Evolutionary conservation across 1,140 invertebrate genomes (phyloP), one percentile per base, ranked within the genome.

Genomic region (Zophobas atratus): DNA sequence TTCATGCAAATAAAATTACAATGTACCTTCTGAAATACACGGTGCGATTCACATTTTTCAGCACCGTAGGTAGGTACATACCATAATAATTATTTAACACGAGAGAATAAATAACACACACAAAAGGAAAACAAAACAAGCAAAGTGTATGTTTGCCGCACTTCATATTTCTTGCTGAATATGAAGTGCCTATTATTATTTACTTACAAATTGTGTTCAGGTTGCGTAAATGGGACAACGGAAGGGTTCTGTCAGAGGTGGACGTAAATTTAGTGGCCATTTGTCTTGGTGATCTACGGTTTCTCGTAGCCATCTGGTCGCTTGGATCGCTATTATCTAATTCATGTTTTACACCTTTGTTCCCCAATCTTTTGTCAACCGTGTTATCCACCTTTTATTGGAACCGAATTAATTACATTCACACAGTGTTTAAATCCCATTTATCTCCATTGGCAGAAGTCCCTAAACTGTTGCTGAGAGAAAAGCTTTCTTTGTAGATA

Each of bases 261-360:
- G 75, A 81, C 77, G 70, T 76, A 73, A 76, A 82, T 82, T 82
- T 82, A 82, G 79, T 80, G 81, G 75, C 81, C 79, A 80, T 82
- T 82, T 80, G 79, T 82, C 81, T 82, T 81, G 56, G 79, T 82
- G 81, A 82, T 82, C 78, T 82, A 82, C 75, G 81, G 70, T 56
- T 60, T 46, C 60, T 72, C 71, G 72, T 46, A 56, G 56, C 75
- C 77, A 81, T 77, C 78, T 80, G 80, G 77, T 60, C 71, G 70
- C 49, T 75, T 72, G 75, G 55, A 77, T 79, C 48, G 77, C 80
- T 76, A 81, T 81, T 81, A 81, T 81, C 80, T 79, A 81, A 81
- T 81, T 81, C 80, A 77, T 80, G 80, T 81, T 81, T 81, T 76
- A 79, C 80, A 81, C 80, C 80, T 81, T 81, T 80, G 78, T 80